Percentiles rank a stretch among this genome's conserved stretches.
phyloP scores from a whole-genome alignment of 2,888 invertebrate species.

The Lacanobia wlatinum region DNA sequence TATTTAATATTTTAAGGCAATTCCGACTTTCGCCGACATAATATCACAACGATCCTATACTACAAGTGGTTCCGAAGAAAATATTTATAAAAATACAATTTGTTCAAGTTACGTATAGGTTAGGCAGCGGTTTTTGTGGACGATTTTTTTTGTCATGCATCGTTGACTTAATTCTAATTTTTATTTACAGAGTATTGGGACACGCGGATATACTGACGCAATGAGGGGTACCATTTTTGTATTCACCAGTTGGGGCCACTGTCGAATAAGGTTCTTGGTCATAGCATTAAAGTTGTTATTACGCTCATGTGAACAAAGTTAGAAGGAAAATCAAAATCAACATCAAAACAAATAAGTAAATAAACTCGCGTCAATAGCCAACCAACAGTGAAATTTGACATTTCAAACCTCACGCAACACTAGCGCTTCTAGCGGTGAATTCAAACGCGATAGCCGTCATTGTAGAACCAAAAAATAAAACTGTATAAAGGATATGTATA shows the following conservation, averaged over 20 bases:
- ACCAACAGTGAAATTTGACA: too few relatives aligned
- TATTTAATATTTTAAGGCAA: conserved; percentile 76
- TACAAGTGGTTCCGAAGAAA: conserved; percentile 72
- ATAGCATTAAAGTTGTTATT: too few relatives aligned
- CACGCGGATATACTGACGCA: conserved; percentile 39
- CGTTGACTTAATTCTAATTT: conserved; percentile 77
- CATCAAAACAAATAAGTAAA: too few relatives aligned
- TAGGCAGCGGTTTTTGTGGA: conserved; percentile 76
- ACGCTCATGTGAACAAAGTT: too few relatives aligned
- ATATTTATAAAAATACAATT: conserved; percentile 75
- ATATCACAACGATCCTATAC: conserved; percentile 83
- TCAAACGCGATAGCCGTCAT: too few relatives aligned
- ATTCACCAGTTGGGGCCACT: too few relatives aligned
- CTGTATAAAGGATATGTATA: not conserved
- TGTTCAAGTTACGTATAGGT: conserved; percentile 84
- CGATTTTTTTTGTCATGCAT: conserved; percentile 85
- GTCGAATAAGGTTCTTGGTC: too few relatives aligned
- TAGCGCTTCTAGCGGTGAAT: too few relatives aligned
- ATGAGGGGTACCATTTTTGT: too few relatives aligned
- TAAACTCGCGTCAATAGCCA: too few relatives aligned
- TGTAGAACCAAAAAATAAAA: not conserved
- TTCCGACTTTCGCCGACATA: conserved; percentile 72
- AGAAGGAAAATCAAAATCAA: too few relatives aligned
- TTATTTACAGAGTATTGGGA: conserved; percentile 77
- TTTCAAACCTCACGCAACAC: too few relatives aligned